A percentile compares a stretch with the other conserved stretches of the same genome.
These are phyloP conservation scores for Trissolcus japonicus DNA, from an alignment of 2,888 invertebrate genomes.

Conservation along the genomic window DNA sequence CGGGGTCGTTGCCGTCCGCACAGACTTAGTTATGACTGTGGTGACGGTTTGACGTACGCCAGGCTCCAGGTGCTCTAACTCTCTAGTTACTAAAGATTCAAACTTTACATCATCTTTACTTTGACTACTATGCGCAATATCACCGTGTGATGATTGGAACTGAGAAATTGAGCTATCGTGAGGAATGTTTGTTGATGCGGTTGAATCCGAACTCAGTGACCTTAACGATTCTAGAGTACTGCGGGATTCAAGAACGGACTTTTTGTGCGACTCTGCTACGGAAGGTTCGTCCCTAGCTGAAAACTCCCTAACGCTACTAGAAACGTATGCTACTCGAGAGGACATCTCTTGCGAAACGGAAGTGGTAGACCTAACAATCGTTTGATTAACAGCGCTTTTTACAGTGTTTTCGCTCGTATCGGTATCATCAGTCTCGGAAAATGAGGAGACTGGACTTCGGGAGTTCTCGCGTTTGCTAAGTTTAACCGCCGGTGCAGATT, in stretches of 20 bases:
- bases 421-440: slow-evolving; percentile 56
- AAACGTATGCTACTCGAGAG: neutral
- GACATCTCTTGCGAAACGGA: neutral
- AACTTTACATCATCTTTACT: slow-evolving; percentile 54
- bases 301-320: neutral
- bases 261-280: slow-evolving; percentile 31
- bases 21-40: slow-evolving; percentile 76
- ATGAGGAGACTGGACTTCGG: slow-evolving; percentile 16
- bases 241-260: slow-evolving; percentile 58
- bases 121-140: slow-evolving; percentile 56
- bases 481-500: neutral
- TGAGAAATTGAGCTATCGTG: slow-evolving; percentile 47
- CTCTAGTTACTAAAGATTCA: slow-evolving; percentile 62
- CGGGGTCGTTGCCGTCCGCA: slow-evolving; percentile 75
- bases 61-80: slow-evolving; percentile 74
- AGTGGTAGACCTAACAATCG: slow-evolving; percentile 63
- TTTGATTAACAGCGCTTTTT: slow-evolving; percentile 63
- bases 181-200: slow-evolving; percentile 68
- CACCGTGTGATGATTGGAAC: slow-evolving; percentile 55
- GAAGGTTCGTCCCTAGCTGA: neutral
- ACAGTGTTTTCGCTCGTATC: slow-evolving; percentile 59
- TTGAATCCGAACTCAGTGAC: slow-evolving; percentile 55
- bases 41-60: slow-evolving; percentile 74
- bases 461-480: slow-evolving; percentile 1
- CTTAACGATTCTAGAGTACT: slow-evolving; percentile 58